Conservation (phyloP, 2,113 vertebrate species). For the Nannobrachium achirus region DNA sequence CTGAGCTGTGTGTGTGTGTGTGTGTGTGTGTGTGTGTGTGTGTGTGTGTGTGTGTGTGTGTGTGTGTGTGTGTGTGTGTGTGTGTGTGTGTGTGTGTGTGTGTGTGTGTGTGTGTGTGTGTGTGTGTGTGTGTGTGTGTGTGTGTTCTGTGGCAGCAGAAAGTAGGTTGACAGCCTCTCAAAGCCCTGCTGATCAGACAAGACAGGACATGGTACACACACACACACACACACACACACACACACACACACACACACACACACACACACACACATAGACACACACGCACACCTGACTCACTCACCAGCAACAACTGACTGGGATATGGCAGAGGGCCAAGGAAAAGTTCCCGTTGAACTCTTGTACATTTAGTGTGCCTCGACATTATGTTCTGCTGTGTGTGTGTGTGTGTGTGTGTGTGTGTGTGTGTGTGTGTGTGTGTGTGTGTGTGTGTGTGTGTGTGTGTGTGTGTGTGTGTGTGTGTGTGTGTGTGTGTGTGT, state of each 20-base stretch:
- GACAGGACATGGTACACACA: constrained; percentile 36
- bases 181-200: constrained; percentile 6
- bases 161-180: constrained; percentile 1
- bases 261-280: constrained; percentile 28
- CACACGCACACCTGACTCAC: constrained; percentile 32
- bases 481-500: too few relatives aligned
- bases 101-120: constrained; percentile 1
- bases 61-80: constrained; percentile 3
- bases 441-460: too few relatives aligned
- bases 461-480: too few relatives aligned
- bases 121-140: neutral
- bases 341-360: constrained; percentile 47
- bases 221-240: neutral
- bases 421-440: neutral
- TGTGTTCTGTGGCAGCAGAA: constrained; percentile 24
- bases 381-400: constrained; percentile 1
- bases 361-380: constrained; percentile 22
- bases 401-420: neutral
- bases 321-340: constrained; percentile 32
- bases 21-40: constrained; percentile 5
- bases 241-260: neutral
- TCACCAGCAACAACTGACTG: constrained; percentile 6
- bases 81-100: neutral
- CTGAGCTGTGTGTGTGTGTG: neutral
- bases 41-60: neutral